A percentile compares a stretch with the other conserved stretches of the same genome.
phyloP scores from a whole-genome alignment of 2,888 invertebrate species.

The Pterostichus niger region DNA sequence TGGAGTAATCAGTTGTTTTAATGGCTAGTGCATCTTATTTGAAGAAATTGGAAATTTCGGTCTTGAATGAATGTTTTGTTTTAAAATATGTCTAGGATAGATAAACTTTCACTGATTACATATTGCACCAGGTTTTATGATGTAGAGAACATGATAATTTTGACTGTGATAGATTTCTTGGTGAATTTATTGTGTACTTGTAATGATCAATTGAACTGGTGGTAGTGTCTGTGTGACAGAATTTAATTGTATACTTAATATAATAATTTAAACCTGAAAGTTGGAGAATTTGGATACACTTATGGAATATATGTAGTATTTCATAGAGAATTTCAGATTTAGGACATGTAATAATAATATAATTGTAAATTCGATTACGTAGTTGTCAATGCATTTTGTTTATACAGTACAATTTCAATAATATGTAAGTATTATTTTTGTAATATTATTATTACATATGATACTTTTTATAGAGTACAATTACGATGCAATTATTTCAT shows the following conservation, averaged over 20 bases:
- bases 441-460: conserved; percentile 35
- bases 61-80: conserved; percentile 14
- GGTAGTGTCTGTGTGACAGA: conserved; percentile 2
- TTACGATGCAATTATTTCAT: conserved; percentile 29
- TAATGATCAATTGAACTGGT: conserved; percentile 5
- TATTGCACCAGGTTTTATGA: conserved; percentile 39
- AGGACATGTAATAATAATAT: conserved; percentile 33
- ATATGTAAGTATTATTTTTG: conserved; percentile 26
- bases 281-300: background rate
- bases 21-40: background rate
- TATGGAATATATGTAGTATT: background rate
- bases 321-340: conserved; percentile 33
- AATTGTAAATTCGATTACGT: conserved; percentile 31
- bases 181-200: conserved; percentile 34
- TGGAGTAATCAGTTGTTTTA: background rate
- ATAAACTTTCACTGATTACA: conserved; percentile 10
- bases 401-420: conserved; percentile 35
- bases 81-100: conserved; percentile 2
- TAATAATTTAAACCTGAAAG: conserved; percentile 10
- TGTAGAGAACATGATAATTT: conserved; percentile 36
- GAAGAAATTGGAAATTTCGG: background rate
- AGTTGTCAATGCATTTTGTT: conserved; percentile 40
- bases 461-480: conserved; percentile 36
- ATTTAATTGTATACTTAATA: conserved; percentile 12
- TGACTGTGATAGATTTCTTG: conserved; percentile 41